phyloP scores from a whole-genome alignment of 2,113 vertebrate species.

The Telmatochromis brichardi region DNA sequence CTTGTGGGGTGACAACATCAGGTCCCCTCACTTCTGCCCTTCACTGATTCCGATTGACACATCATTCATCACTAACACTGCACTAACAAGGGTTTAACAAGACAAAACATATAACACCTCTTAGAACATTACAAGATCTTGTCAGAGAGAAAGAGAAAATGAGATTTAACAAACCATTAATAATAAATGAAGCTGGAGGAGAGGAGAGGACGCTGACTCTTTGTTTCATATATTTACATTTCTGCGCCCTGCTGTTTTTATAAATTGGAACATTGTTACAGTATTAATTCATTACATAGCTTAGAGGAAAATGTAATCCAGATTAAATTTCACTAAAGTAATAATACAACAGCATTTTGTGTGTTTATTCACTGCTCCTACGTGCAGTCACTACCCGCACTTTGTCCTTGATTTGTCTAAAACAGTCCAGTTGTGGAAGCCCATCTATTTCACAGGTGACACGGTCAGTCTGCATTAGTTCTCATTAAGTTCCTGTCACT shows the following conservation, averaged over 20 bases:
- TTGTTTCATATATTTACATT: background rate
- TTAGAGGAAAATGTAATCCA: background rate
- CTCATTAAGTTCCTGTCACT: background rate
- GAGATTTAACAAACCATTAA: conserved; percentile 28
- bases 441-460: background rate
- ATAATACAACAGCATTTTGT: background rate
- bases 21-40: background rate
- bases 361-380: background rate
- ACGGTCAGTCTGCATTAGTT: background rate
- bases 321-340: background rate
- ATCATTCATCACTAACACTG: background rate
- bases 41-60: background rate
- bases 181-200: background rate
- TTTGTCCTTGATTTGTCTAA: background rate
- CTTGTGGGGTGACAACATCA: background rate
- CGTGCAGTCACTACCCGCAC: background rate
- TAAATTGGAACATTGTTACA: background rate
- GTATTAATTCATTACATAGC: background rate
- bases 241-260: background rate
- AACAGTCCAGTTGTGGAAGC: background rate
- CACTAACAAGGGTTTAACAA: conserved; percentile 18
- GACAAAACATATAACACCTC: conserved; percentile 28
- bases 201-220: background rate
- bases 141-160: background rate
- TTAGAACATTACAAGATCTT: conserved; percentile 24